Conservation (phyloP, 2,797 vertebrate species). For the Siniperca undulata region DNA sequence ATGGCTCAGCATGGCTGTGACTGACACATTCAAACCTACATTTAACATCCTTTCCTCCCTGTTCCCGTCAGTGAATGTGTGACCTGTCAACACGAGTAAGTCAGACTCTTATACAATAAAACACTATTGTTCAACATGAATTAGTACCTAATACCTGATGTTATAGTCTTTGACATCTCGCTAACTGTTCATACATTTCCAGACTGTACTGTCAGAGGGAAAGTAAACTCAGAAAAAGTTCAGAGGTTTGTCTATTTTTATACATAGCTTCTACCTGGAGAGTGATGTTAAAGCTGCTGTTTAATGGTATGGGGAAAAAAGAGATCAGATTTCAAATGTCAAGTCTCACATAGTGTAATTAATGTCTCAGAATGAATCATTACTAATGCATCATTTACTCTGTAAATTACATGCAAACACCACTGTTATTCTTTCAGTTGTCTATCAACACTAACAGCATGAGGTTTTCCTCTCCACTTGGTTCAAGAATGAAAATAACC, state of each 20-base stretch:
- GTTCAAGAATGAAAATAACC: slow-evolving; percentile 11
- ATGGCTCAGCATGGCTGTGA: neutral
- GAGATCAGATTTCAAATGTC: slow-evolving; percentile 17
- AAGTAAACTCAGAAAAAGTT: no score
- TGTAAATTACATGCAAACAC: slow-evolving; percentile 21
- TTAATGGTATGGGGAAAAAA: neutral
- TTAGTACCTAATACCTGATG: neutral
- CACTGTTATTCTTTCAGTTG: slow-evolving; percentile 16
- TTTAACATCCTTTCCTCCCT: neutral
- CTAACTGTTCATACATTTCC: neutral
- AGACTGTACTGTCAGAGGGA: neutral
- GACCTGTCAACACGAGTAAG: neutral
- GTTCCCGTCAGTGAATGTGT: neutral
- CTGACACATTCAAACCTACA: slow-evolving; percentile 4
- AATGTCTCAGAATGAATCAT: slow-evolving; percentile 10
- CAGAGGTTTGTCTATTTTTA: neutral
- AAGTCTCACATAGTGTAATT: slow-evolving; percentile 6
- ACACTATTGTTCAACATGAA: neutral
- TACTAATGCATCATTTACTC: slow-evolving; percentile 36
- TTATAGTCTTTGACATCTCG: neutral
- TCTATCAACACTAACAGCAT: slow-evolving; percentile 26
- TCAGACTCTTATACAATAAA: neutral
- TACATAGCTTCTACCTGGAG: neutral
- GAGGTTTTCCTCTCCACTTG: slow-evolving; percentile 17
- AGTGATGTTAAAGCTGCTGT: neutral